phyloP scores from a whole-genome alignment of 2,113 vertebrate genomes.

The Fulmarus glacialis region DNA sequence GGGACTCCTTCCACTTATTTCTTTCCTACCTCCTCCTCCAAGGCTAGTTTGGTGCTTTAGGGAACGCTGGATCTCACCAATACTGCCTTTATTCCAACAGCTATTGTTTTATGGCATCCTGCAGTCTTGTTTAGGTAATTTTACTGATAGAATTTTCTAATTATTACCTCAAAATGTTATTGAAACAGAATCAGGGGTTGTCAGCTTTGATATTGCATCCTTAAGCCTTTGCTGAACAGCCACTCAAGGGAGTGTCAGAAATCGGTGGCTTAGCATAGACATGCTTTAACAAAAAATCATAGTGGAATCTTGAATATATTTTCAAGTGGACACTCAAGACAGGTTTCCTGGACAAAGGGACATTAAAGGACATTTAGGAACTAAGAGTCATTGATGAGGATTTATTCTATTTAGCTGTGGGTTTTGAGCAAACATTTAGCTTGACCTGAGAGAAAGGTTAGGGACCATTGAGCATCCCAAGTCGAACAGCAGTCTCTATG shows the following conservation, averaged over 20 bases:
- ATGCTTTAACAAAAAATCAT: not conserved
- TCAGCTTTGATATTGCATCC: not conserved
- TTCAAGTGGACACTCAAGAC: not conserved
- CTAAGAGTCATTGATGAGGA: not conserved
- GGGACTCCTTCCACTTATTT: not conserved
- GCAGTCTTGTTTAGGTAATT: not conserved
- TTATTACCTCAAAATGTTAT: not conserved
- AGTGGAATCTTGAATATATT: not conserved
- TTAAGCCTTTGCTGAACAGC: not conserved
- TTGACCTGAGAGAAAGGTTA: not conserved
- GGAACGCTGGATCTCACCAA: not conserved
- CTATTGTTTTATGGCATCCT: not conserved
- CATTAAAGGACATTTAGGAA: not conserved
- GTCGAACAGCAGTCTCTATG: not conserved
- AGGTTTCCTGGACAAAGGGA: not conserved
- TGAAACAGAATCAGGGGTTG: not conserved
- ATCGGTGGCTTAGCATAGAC: not conserved
- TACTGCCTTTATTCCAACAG: not conserved
- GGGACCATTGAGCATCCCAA: not conserved
- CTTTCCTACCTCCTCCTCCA: not conserved
- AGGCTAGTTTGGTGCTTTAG: not conserved
- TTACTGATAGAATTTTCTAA: not conserved
- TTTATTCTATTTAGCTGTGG: not conserved
- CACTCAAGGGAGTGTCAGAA: not conserved
- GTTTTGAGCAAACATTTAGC: not conserved